Base-by-base conservation (phyloP, 2,113 vertebrate species). In the Cryptomyrus ogoouensis region DNA sequence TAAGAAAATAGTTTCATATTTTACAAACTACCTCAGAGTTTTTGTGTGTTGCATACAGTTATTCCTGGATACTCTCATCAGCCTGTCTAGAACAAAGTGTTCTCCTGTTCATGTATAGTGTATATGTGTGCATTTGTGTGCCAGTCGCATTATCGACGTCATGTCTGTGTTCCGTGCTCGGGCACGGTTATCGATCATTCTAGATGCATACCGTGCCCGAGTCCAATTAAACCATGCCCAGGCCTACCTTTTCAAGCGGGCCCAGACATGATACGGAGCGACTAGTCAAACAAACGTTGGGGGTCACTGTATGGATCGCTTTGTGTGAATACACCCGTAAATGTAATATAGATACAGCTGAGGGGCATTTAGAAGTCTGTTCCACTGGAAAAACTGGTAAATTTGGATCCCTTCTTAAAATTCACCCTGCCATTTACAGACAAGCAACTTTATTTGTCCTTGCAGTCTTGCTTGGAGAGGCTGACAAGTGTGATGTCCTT, bases 401-500 rank as follows among this genome's bases (percentile, higher is more conserved):
- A 62, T 44, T 27, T 49, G 89, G 39, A 13, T 47, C 83, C 42
- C 66, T 13, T 74, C 46, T 91, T 87, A 89, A 88, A 86, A 87
- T 88, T 80, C 87, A 77, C 47, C 53, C 17, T 27, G 74, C 87
- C 12, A 91, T 85, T 35, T 49, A 70, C 90, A 91, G 87, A 93
- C 91, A 91, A 91, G 90, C 92, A 89, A n/a, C 93, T 94, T 94
- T 91, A 95, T 94, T 94, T 95, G 94, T 94, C 93, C 93, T 93
- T 91, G 91, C 93, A 94, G 93, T 95, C 91, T 9, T 89, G 91
- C 91, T 94, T 88, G 91, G 93, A 83, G 80, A 77, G 62, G 88
- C 92, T 94, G 95, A 95, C 93, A 94, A 94, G 91, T 92, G 93
- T 94, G 93, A 93, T 94, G 95, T 95, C 94, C 94, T 95, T 93